phyloP scores from a whole-genome alignment of 2,888 invertebrate genomes.

The Laspeyria flexula region DNA sequence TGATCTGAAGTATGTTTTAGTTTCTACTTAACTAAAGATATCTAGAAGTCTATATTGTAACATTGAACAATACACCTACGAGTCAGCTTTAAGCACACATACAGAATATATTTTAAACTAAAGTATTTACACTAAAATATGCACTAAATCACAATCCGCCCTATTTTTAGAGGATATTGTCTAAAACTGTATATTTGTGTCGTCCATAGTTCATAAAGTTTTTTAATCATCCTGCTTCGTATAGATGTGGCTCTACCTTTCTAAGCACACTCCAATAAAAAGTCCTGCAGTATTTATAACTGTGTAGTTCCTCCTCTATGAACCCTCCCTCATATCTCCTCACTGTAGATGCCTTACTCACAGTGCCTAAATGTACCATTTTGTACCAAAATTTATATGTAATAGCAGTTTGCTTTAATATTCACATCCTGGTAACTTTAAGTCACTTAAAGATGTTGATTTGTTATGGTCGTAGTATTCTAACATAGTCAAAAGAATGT shows the following conservation, averaged over 20 bases:
- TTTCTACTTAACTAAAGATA: conserved; percentile 54
- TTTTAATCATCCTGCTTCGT: conserved; percentile 29
- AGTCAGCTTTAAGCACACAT: conserved; percentile 73
- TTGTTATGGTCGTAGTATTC: conserved; percentile 56
- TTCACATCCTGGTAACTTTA: conserved; percentile 75
- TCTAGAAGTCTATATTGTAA: conserved; percentile 41
- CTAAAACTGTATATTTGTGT: conserved; percentile 46
- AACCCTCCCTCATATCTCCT: conserved; percentile 81
- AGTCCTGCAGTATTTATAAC: neutral
- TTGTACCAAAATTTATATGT: conserved; percentile 82
- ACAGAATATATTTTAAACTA: conserved; percentile 69
- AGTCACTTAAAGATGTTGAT: conserved; percentile 66
- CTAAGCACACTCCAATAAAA: conserved; percentile 2
- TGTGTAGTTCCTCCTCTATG: conserved; percentile 6
- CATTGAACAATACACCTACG: conserved; percentile 54
- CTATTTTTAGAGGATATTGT: conserved; percentile 77
- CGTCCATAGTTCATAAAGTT: conserved; percentile 51
- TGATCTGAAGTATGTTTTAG: conserved; percentile 75
- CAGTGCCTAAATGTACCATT: conserved; percentile 90
- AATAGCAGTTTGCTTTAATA: conserved; percentile 75
- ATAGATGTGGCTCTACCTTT: conserved; percentile 14
- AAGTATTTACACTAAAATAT: conserved; percentile 62
- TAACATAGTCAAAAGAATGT: conserved; percentile 32
- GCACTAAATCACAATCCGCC: conserved; percentile 79
- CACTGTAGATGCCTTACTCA: conserved; percentile 95